Conservation (phyloP, 2,113 vertebrate genomes). For the Tragulus kanchil region DNA sequence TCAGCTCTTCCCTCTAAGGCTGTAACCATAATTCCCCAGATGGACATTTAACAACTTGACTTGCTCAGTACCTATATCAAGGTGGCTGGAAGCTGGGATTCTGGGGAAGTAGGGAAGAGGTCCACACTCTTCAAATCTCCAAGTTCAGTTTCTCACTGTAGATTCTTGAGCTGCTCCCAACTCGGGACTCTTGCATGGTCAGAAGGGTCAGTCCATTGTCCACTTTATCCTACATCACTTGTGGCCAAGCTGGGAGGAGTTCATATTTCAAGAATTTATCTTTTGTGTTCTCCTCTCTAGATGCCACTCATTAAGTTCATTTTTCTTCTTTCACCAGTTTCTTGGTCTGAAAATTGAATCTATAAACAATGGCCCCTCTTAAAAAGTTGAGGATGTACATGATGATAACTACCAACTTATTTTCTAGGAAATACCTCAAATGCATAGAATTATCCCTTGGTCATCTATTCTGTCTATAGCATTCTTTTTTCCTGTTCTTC, state of each 20-base stretch:
- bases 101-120: background rate
- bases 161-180: background rate
- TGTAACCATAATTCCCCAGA: background rate
- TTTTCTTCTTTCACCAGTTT: background rate
- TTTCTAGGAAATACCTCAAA: background rate
- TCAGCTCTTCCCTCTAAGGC: background rate
- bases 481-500: background rate
- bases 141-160: slow-evolving; percentile 1
- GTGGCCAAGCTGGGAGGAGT: background rate
- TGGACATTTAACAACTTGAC: background rate
- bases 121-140: background rate
- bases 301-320: background rate
- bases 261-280: background rate
- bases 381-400: background rate
- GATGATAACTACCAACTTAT: background rate
- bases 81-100: background rate
- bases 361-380: background rate
- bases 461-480: background rate
- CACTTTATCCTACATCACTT: background rate
- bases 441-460: background rate
- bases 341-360: slow-evolving; percentile 33
- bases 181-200: background rate
- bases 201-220: background rate
- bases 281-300: background rate
- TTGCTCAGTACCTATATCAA: background rate